phyloP scores from a whole-genome alignment of 92 coral and sea anemone genomes.

The Epizoanthus illoricatus region DNA sequence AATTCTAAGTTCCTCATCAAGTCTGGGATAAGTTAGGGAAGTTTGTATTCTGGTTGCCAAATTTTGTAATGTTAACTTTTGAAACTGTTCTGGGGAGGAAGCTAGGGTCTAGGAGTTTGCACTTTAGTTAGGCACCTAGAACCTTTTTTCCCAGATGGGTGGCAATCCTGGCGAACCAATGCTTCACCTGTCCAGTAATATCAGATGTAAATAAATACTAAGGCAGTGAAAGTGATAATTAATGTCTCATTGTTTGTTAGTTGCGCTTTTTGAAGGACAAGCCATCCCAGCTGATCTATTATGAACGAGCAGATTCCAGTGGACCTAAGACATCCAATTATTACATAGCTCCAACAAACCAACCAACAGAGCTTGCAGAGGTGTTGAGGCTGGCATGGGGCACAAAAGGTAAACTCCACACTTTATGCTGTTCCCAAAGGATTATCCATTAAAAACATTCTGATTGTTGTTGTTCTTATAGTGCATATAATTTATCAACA shows the following conservation, averaged over 20 bases:
- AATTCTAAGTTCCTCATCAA: no score
- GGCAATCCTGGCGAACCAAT: no score
- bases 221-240: background rate
- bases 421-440: background rate
- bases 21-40: no score
- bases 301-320: slow-evolving; percentile 80
- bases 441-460: background rate
- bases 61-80: no score
- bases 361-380: slow-evolving; percentile 71
- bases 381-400: slow-evolving; percentile 79
- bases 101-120: no score
- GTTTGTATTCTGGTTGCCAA: no score
- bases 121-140: no score
- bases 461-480: background rate
- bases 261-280: slow-evolving; percentile 65
- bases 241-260: slow-evolving; percentile 36
- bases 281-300: slow-evolving; percentile 85
- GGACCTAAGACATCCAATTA: slow-evolving; percentile 88
- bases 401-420: slow-evolving; percentile 60
- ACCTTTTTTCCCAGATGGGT: no score
- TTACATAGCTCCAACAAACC: slow-evolving; percentile 68
- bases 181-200: no score
- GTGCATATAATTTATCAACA: background rate
- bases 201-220: background rate
- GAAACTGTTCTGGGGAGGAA: no score